These are phyloP conservation scores for Callosobruchus maculatus DNA, from an alignment of 2,888 invertebrate species.

Conservation along the genomic window DNA sequence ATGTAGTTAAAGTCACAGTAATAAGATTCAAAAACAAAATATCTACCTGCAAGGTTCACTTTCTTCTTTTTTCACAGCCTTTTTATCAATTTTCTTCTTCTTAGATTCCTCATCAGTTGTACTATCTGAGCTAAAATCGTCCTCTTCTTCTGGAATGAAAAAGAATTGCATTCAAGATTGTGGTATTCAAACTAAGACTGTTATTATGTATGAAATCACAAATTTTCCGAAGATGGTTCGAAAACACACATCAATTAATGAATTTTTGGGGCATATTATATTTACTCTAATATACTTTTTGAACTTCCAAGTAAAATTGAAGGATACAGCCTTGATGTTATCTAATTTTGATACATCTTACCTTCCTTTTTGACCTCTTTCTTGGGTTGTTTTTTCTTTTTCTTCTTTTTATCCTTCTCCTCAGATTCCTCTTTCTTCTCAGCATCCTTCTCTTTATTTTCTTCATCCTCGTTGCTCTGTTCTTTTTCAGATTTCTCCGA, in stretches of 20 bases:
- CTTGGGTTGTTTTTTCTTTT: conserved; percentile 54
- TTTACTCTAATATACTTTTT: no score
- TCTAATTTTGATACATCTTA: conserved; percentile 32
- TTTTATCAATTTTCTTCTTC: conserved; percentile 51
- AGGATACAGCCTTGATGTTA: no score
- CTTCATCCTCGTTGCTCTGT: conserved; percentile 65
- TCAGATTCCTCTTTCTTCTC: conserved; percentile 54
- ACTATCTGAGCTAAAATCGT: conserved; percentile 69
- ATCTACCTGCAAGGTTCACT: conserved; percentile 43
- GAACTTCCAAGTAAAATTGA: no score
- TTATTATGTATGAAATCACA: no score
- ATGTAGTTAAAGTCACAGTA: not conserved
- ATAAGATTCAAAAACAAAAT: not conserved
- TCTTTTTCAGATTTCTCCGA: conserved; percentile 74
- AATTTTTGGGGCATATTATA: no score
- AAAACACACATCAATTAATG: no score
- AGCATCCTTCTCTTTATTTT: conserved; percentile 66
- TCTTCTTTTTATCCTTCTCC: conserved; percentile 59
- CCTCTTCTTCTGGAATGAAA: conserved; percentile 56
- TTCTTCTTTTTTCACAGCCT: conserved; percentile 47
- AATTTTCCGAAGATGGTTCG: no score
- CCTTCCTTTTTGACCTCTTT: conserved; percentile 58
- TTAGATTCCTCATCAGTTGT: conserved; percentile 69
- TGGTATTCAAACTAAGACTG: no score
- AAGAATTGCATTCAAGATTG: no score